Evolutionary conservation across 1,140 invertebrate genomes (phyloP).

Genomic region (Nephila pilipes): DNA sequence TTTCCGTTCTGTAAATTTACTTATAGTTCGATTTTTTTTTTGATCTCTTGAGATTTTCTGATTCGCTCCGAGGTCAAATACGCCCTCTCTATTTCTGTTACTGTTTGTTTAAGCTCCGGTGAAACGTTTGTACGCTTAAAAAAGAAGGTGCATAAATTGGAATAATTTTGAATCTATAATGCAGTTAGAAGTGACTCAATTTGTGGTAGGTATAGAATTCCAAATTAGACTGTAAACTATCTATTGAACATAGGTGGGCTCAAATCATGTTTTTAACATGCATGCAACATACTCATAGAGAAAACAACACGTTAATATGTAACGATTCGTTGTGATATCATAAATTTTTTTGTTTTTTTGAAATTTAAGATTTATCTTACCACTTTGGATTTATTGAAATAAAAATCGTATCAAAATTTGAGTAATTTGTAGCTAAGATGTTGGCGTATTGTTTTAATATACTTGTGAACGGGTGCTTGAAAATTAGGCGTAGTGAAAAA

Average conservation of each 20-base stretch:
- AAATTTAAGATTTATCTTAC: no score
- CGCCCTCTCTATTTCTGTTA: conserved; percentile 16
- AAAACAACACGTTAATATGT: no score
- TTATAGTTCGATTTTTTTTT: background rate
- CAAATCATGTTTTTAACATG: no score
- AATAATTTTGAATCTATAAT: conserved; percentile 18
- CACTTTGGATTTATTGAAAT: no score
- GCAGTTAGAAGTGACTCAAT: conserved; percentile 5
- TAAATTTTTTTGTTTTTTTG: no score
- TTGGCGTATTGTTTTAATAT: no score
- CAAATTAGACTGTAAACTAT: background rate
- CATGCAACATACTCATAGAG: no score
- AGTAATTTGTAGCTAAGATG: no score
- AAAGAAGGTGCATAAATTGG: background rate
- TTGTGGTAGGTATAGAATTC: conserved; percentile 6
- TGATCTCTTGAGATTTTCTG: background rate
- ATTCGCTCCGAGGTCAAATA: background rate
- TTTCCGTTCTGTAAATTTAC: background rate
- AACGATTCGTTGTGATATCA: no score
- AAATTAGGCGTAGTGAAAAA: no score
- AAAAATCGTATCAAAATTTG: no score
- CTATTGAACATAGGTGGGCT: background rate
- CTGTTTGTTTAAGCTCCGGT: background rate
- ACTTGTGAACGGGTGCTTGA: no score
- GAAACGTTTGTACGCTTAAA: background rate